These are phyloP conservation scores for Colletes collaris DNA, from an alignment of 2,888 invertebrate genomes.

Conservation along the genomic window DNA sequence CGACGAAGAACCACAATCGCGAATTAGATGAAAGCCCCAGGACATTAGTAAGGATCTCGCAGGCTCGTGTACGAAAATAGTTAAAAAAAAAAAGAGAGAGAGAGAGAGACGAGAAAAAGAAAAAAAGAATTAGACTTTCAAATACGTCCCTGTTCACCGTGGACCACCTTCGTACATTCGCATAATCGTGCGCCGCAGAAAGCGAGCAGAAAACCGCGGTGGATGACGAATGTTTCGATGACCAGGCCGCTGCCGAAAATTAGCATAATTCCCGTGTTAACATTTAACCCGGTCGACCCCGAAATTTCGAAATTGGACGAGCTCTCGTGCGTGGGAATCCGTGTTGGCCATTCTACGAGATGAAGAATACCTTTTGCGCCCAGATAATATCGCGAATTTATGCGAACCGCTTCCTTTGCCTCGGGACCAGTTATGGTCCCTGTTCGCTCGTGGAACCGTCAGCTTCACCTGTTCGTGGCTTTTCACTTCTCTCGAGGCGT, in stretches of 20 bases:
- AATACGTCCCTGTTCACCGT: constrained; percentile 48
- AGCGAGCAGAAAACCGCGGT: constrained; percentile 58
- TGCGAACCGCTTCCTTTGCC: constrained; percentile 62
- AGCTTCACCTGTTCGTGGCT: constrained; percentile 33
- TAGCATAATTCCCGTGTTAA: constrained; percentile 80
- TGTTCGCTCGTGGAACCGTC: constrained; percentile 26
- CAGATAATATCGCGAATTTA: constrained; percentile 74
- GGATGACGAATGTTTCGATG: constrained; percentile 76
- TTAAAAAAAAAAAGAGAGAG: background rate
- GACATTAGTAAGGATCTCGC: constrained; percentile 17
- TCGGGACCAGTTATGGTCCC: constrained; percentile 43
- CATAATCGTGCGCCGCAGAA: constrained; percentile 51
- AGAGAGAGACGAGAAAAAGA: constrained; percentile 20
- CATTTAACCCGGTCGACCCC: constrained; percentile 74
- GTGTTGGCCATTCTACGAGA: constrained; percentile 37
- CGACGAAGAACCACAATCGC: background rate
- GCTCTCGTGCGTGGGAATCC: constrained; percentile 67
- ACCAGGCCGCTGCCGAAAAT: constrained; percentile 66
- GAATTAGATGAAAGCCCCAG: constrained; percentile 17
- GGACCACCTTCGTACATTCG: constrained; percentile 59
- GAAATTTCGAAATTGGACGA: constrained; percentile 70
- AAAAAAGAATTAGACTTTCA: constrained; percentile 67
- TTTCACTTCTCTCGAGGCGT: constrained; percentile 14
- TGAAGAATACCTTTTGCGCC: constrained; percentile 60
- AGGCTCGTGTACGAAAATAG: constrained; percentile 1